These are phyloP conservation scores for Pelusios castaneus DNA, from an alignment of 2,113 vertebrate genomes.

Conservation along the genomic window DNA sequence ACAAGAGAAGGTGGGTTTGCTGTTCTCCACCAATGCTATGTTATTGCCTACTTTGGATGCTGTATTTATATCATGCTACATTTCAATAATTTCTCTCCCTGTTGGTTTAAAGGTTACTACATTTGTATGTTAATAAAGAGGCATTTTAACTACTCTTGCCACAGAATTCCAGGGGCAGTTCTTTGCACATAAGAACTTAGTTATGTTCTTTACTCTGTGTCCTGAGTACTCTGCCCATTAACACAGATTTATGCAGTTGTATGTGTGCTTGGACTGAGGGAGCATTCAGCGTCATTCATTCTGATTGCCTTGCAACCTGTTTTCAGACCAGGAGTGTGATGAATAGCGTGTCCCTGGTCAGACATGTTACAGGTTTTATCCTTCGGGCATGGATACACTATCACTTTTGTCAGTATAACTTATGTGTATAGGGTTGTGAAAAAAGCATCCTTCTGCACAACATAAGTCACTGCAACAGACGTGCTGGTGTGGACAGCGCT, in stretches of 20 bases:
- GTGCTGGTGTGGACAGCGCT: too few relatives aligned
- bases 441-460: too few relatives aligned
- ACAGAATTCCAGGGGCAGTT: neutral
- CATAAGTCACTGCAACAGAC: too few relatives aligned
- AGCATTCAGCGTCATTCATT: neutral
- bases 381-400: too few relatives aligned
- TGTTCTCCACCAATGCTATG: neutral
- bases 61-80: conserved; percentile 49
- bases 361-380: too few relatives aligned
- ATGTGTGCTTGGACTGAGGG: neutral
- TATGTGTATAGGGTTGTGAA: too few relatives aligned
- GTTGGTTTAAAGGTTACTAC: conserved; percentile 41
- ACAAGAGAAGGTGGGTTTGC: conserved; percentile 12
- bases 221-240: neutral
- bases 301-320: too few relatives aligned
- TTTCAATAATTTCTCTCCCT: conserved; percentile 45
- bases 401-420: too few relatives aligned
- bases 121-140: conserved; percentile 77
- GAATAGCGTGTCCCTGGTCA: too few relatives aligned
- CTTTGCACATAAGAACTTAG: neutral
- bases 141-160: conserved; percentile 48
- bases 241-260: neutral
- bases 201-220: neutral
- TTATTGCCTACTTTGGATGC: neutral
- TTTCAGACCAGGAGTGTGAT: too few relatives aligned